Evolutionary conservation across 2,888 invertebrate genomes (phyloP), one percentile per base, ranked within the genome.

Genomic region (Ischnura elegans): DNA sequence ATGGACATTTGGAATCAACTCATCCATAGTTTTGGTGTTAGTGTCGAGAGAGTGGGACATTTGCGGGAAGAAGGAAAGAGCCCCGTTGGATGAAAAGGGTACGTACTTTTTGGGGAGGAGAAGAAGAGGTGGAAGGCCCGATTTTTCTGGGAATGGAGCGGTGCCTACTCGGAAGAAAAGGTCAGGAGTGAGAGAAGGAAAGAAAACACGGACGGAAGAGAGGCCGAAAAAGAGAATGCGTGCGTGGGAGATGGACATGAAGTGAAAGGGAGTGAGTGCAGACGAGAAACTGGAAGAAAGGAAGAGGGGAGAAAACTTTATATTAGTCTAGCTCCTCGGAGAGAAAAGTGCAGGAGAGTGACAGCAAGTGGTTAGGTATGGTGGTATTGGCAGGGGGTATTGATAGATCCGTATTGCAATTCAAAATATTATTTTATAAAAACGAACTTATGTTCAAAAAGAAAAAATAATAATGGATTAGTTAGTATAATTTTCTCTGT

Each of bases 121-220:
- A 61, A 25, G 25, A 8, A 36, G 29, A 76, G 36, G n/a, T n/a
- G n/a, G n/a, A n/a, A n/a, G 13, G 36, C 76, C 2, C 61, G 8
- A 13, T 25, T 61, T n/a, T 3, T 25, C n/a, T n/a, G n/a, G 61
- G n/a, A 61, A 61, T 61, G 61, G 25, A 6, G 76, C 2, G 16
- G 76, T 10, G n/a, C n/a, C n/a, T n/a, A 76, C 36, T 76, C 25
- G 25, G 76, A 76, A 76, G 76, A 76, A 76, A 76, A 76, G 76
- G 76, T 36, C 76, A 76, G 76, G 5, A 10, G 13, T 10, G 13
- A 76, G 76, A 36, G 16, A n/a, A n/a, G 61, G 61, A 19, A 61
- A 5, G 61, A 61, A n/a, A 61, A 25, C n/a, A 19, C 10, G 36
- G 36, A 36, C 0, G 2, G 36, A 16, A 76, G 76, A 36, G 76